Percentiles rank a stretch among this genome's conserved stretches.
phyloP scores from a whole-genome alignment of 1,140 invertebrate genomes.

The Asbolus verrucosus region DNA sequence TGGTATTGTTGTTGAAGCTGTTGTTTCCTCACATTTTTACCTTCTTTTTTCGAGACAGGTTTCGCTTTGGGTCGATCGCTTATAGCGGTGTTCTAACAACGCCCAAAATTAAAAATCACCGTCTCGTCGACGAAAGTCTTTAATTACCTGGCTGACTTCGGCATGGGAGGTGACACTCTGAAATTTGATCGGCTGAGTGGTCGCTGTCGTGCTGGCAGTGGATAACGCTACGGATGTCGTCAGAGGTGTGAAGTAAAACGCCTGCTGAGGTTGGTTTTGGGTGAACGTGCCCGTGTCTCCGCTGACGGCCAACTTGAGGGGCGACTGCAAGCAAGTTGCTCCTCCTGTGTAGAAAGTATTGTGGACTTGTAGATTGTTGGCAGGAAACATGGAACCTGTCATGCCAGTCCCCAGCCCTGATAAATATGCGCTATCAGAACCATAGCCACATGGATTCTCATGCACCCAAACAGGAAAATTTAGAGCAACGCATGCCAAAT shows the following conservation, averaged over 20 bases:
- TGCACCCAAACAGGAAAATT: constrained; percentile 5
- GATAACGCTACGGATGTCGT: constrained; percentile 50
- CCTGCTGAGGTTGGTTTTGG: constrained; percentile 54
- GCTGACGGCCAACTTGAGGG: constrained; percentile 50
- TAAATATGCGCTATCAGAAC: constrained; percentile 40
- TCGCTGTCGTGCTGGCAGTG: constrained; percentile 56
- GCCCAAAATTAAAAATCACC: no score
- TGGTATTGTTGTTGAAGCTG: constrained; percentile 61
- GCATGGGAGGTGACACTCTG: constrained; percentile 60
- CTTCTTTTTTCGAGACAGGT: constrained; percentile 81
- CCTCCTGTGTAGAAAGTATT: constrained; percentile 60
- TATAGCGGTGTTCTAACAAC: constrained; percentile 76
- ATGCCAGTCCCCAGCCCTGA: constrained; percentile 56
- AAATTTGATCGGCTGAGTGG: constrained; percentile 60
- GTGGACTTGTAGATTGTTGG: constrained; percentile 58
- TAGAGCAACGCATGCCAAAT: not conserved
- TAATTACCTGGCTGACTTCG: constrained; percentile 67
- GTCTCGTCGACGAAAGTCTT: no score
- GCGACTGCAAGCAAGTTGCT: constrained; percentile 47
- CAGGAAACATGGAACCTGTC: constrained; percentile 56
- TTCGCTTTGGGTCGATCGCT: constrained; percentile 85
- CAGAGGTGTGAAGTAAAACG: constrained; percentile 61
- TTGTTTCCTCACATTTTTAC: constrained; percentile 70
- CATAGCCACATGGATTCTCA: constrained; percentile 28
- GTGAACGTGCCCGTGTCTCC: constrained; percentile 51